phyloP scores from a whole-genome alignment of 2,888 invertebrate genomes.

The Muschampia plurimacula region DNA sequence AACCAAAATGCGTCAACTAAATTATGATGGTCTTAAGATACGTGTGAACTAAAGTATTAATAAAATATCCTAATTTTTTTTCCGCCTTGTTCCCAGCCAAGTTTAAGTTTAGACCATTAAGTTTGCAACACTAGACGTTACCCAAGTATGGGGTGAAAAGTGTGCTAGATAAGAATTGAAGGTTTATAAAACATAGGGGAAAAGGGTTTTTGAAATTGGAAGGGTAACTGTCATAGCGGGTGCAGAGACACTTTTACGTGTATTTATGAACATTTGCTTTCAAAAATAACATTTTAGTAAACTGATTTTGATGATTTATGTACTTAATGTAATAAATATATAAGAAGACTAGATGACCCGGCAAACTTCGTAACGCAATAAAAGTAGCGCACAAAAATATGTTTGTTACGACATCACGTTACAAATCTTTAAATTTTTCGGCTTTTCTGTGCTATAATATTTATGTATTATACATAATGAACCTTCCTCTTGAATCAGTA shows the following conservation, averaged over 20 bases:
- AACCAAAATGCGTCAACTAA: no score
- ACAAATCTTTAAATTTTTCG: no score
- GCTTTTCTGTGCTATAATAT: no score
- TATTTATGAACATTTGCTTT: background rate
- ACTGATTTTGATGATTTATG: no score
- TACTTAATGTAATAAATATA: no score
- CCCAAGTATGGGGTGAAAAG: constrained; percentile 15
- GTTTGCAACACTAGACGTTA: constrained; percentile 26
- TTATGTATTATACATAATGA: no score
- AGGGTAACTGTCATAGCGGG: constrained; percentile 17
- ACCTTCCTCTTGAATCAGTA: no score
- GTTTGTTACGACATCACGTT: no score
- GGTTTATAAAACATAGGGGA: constrained; percentile 34
- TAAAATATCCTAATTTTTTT: background rate
- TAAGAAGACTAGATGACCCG: no score
- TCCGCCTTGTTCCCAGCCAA: background rate
- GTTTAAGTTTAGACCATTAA: background rate
- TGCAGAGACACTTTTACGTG: background rate
- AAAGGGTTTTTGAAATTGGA: constrained; percentile 5
- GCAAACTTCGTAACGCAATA: no score
- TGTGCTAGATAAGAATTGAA: constrained; percentile 35
- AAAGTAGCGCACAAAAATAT: no score
- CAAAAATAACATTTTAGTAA: background rate
- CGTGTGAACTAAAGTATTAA: background rate
- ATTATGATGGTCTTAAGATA: no score